These are phyloP conservation scores for Mugil cephalus DNA, from an alignment of 2,113 vertebrate species.

Conservation along the genomic window DNA sequence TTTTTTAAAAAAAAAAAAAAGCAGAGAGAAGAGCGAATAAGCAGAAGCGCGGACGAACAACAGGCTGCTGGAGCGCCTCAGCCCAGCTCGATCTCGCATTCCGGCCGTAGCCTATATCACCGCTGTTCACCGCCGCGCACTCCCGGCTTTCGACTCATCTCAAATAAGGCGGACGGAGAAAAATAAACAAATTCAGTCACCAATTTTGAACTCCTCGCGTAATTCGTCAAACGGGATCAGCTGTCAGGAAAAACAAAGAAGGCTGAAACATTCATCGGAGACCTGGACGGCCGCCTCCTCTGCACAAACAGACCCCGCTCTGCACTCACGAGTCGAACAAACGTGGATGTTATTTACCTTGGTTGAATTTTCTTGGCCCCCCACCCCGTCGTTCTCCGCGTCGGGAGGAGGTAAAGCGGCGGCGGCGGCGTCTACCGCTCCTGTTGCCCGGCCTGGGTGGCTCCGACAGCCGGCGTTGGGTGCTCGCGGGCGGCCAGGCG, in stretches of 20 bases:
- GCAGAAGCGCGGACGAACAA: constrained; percentile 42
- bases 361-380: background rate
- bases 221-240: background rate
- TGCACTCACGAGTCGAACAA: constrained; percentile 4
- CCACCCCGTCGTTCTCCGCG: constrained; percentile 10
- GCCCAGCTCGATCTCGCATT: constrained; percentile 27
- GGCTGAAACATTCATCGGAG: constrained; percentile 2
- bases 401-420: constrained; percentile 27
- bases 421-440: constrained; percentile 34
- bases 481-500: constrained; percentile 31
- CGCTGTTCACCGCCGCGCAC: constrained; percentile 9
- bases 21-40: too few relatives aligned
- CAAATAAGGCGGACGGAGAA: background rate
- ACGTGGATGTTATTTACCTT: constrained; percentile 45
- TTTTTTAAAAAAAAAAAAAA: background rate
- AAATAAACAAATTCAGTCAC: background rate
- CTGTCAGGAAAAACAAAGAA: constrained; percentile 15
- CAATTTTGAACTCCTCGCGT: constrained; percentile 3
- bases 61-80: constrained; percentile 58
- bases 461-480: constrained; percentile 45
- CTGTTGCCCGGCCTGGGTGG: constrained; percentile 57
- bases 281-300: constrained; percentile 46
- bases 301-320: constrained; percentile 6
- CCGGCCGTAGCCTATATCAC: constrained; percentile 21
- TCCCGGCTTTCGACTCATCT: background rate